A percentile compares a stretch with the other conserved stretches of the same genome.
Conservation (phyloP, 2,797 vertebrate genomes). For the Linurgus olivaceus region DNA sequence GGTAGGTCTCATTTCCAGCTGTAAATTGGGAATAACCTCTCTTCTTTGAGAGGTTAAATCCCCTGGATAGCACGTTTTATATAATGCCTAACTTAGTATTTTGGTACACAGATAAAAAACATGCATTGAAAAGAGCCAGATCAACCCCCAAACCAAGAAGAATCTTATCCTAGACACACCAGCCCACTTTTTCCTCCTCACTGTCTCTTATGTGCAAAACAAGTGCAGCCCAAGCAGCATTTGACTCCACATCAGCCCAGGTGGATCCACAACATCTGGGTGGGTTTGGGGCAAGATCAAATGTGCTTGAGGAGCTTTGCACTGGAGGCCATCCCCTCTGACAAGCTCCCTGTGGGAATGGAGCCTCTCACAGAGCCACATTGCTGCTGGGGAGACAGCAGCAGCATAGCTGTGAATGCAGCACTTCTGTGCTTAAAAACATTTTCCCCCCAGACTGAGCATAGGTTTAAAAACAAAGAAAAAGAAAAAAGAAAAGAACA, state of each 20-base stretch:
- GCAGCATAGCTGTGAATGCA: not conserved
- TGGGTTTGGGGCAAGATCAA: fast-evolving
- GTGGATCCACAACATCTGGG: fast-evolving
- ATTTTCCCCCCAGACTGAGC: constrained; percentile 12
- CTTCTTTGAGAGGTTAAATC: not conserved
- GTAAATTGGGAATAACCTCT: fast-evolving
- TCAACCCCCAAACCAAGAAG: not conserved
- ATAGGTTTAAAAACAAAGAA: not conserved
- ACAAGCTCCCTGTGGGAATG: not conserved
- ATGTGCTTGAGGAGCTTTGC: not conserved
- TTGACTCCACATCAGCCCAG: not conserved
- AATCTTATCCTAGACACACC: not conserved
- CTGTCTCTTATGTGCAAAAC: fast-evolving
- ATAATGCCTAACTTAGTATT: not conserved
- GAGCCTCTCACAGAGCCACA: not conserved
- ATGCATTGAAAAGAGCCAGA: not conserved
- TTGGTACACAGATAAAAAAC: not conserved
- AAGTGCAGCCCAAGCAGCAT: fast-evolving
- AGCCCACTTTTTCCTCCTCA: not conserved
- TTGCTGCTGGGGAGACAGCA: not conserved
- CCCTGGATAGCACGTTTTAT: not conserved
- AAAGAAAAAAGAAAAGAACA: not conserved
- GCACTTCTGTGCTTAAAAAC: not conserved
- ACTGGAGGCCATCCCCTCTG: not conserved
- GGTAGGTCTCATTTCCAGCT: not conserved